Evolutionary conservation across 1,140 invertebrate genomes (phyloP).

Genomic region (Drosophila watanabei): DNA sequence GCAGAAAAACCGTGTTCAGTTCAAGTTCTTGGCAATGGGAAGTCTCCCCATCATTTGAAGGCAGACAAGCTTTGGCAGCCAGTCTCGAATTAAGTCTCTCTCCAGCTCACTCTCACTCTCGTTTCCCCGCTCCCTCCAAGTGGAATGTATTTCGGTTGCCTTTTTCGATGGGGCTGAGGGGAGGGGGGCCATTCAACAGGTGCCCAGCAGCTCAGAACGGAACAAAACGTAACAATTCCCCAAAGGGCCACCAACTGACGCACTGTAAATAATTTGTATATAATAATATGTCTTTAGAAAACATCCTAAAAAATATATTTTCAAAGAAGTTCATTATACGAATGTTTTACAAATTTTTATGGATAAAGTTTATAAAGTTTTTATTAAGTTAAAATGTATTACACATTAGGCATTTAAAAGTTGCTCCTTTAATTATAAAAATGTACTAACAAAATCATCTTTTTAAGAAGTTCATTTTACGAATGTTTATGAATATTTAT

Average conservation of each 20-base stretch:
- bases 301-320: neutral
- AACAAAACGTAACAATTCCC: conserved; percentile 34
- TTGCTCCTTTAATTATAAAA: neutral
- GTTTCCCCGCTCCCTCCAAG: neutral
- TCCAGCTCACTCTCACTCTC: conserved; percentile 8
- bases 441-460: too few species aligned
- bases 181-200: conserved; percentile 35
- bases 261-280: conserved; percentile 1
- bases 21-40: conserved; percentile 77
- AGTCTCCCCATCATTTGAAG: conserved; percentile 38
- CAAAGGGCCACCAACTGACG: neutral
- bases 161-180: neutral
- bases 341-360: neutral
- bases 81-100: conserved; percentile 38
- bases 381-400: too few species aligned
- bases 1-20: conserved; percentile 47
- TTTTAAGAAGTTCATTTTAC: too few species aligned
- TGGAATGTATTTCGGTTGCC: conserved; percentile 32
- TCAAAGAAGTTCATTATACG: too few species aligned
- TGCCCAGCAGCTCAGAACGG: conserved; percentile 45
- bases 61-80: conserved; percentile 63
- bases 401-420: neutral
- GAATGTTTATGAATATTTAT: too few species aligned
- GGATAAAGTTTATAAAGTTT: neutral
- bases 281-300: neutral